These are phyloP conservation scores for Torymus texanus DNA, from an alignment of 2,888 invertebrate species.

Conservation along the genomic window DNA sequence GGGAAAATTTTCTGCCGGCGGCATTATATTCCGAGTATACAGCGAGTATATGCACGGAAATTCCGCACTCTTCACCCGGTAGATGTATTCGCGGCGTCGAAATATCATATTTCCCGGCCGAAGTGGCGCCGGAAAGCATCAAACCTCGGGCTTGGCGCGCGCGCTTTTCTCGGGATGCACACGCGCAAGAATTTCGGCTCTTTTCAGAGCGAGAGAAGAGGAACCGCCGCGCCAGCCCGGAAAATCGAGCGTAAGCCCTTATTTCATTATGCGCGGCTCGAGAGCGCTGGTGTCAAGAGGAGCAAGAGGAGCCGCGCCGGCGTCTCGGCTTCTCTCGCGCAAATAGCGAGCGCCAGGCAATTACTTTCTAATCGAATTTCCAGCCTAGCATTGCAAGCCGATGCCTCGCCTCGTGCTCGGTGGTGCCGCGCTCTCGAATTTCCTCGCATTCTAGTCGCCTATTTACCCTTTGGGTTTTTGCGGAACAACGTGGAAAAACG, in stretches of 20 bases:
- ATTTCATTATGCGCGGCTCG: slow-evolving; percentile 33
- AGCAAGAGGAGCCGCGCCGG: background rate
- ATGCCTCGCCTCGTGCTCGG: background rate
- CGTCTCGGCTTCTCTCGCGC: slow-evolving; percentile 11
- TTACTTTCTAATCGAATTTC: slow-evolving; percentile 47
- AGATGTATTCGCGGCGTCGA: background rate
- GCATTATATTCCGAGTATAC: slow-evolving; percentile 2
- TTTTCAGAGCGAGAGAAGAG: background rate
- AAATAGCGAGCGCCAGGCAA: slow-evolving; percentile 29
- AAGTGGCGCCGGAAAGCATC: slow-evolving; percentile 16
- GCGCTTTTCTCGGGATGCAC: slow-evolving; percentile 11
- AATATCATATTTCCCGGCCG: slow-evolving; percentile 18
- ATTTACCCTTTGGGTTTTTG: no score
- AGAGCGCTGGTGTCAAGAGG: slow-evolving; percentile 31
- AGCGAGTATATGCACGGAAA: background rate
- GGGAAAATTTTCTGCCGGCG: no score
- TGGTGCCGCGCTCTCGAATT: background rate
- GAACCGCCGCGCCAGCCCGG: background rate
- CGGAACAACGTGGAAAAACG: no score
- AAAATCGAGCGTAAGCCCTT: slow-evolving; percentile 48
- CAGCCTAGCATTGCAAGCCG: slow-evolving; percentile 8
- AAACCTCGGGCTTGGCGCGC: background rate
- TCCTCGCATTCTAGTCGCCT: background rate
- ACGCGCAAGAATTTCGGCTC: background rate
- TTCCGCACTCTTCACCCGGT: slow-evolving; percentile 15